These are phyloP conservation scores for Fulmarus glacialis DNA, from an alignment of 2,113 vertebrate species.

Conservation along the genomic window DNA sequence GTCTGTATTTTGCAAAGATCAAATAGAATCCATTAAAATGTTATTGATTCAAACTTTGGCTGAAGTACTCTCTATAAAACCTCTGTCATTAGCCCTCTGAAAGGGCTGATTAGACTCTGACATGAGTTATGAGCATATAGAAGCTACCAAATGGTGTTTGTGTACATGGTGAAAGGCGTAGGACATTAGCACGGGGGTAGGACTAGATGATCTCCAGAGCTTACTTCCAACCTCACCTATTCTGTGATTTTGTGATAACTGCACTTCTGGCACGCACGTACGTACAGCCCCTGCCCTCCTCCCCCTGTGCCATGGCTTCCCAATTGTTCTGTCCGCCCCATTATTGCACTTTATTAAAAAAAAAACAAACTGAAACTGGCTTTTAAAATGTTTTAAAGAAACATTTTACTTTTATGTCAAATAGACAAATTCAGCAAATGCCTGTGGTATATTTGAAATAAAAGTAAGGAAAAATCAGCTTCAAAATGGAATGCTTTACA, in stretches of 20 bases:
- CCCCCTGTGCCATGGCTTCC: background rate
- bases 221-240: background rate
- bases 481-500: background rate
- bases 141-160: background rate
- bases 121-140: background rate
- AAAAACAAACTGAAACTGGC: background rate
- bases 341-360: background rate
- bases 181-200: background rate
- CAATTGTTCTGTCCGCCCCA: background rate
- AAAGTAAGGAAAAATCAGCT: background rate
- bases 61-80: background rate
- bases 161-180: background rate
- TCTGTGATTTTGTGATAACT: background rate
- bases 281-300: background rate
- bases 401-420: background rate
- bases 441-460: background rate
- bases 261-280: background rate
- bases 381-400: background rate
- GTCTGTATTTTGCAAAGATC: background rate
- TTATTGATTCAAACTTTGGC: background rate
- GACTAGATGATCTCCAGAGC: background rate
- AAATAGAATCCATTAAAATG: constrained; percentile 23
- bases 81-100: background rate
- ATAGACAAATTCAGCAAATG: background rate
- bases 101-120: background rate